Evolutionary conservation across 1,140 invertebrate species (phyloP).

Genomic region (Marisa cornuarietis): DNA sequence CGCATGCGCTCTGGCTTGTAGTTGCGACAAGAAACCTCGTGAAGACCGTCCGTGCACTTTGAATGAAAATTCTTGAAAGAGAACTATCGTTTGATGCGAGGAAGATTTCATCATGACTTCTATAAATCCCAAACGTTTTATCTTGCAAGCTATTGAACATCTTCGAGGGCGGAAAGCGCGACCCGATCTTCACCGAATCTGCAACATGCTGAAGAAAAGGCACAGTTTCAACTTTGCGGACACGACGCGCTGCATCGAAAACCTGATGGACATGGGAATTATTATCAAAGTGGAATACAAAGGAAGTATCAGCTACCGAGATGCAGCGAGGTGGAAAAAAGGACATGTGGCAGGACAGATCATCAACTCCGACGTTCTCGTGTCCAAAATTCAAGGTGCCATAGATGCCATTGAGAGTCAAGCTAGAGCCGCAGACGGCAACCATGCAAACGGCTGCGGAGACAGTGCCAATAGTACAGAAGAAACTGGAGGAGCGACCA

Average conservation of each 20-base stretch:
- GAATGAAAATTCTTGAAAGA: conserved; percentile 1
- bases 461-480: neutral
- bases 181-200: conserved; percentile 83
- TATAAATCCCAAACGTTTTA: conserved; percentile 74
- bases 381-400: conserved; percentile 51
- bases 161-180: conserved; percentile 82
- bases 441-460: neutral
- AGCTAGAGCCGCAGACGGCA: neutral
- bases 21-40: too few relatives aligned
- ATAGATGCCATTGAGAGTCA: conserved; percentile 38
- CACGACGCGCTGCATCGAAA: conserved; percentile 78
- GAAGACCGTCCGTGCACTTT: too few relatives aligned
- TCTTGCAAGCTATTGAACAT: conserved; percentile 86
- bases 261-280: conserved; percentile 78
- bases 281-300: conserved; percentile 88
- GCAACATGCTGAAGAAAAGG: conserved; percentile 79
- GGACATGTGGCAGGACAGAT: conserved; percentile 49
- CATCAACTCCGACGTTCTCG: conserved; percentile 54
- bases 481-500: conserved; percentile 27
- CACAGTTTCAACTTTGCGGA: conserved; percentile 78
- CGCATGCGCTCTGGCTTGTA: too few relatives aligned
- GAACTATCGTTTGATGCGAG: neutral
- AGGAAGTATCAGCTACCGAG: conserved; percentile 83
- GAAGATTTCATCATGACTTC: conserved; percentile 10
- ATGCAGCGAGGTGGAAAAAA: conserved; percentile 71